phyloP scores from a whole-genome alignment of 2,113 vertebrate genomes.

The Coreoperca whiteheadi region DNA sequence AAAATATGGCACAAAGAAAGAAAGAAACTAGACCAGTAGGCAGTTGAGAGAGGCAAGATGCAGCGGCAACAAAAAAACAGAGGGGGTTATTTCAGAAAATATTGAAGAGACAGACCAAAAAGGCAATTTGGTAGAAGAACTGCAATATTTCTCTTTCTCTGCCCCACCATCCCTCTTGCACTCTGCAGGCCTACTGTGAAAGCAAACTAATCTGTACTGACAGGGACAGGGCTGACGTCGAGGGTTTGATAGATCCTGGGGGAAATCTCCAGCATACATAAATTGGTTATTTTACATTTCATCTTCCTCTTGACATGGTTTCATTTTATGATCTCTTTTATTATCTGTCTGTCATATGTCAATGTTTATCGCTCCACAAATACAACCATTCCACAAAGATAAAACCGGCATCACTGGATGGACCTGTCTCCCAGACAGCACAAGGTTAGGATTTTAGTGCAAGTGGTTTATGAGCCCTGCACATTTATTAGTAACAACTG shows the following conservation, averaged over 20 bases:
- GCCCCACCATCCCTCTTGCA: background rate
- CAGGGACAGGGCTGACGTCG: constrained; percentile 52
- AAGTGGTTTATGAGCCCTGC: constrained; percentile 8
- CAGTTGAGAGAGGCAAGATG: constrained; percentile 25
- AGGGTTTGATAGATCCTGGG: constrained; percentile 64
- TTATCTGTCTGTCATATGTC: constrained; percentile 73
- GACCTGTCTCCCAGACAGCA: constrained; percentile 6
- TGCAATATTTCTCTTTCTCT: constrained; percentile 39
- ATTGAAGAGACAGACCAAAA: constrained; percentile 45
- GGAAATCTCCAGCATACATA: constrained; percentile 72
- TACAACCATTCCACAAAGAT: constrained; percentile 36
- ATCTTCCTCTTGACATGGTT: constrained; percentile 68
- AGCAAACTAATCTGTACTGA: constrained; percentile 67
- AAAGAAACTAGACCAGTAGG: constrained; percentile 49
- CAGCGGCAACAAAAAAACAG: constrained; percentile 21
- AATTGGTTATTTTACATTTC: constrained; percentile 70
- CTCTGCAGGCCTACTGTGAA: constrained; percentile 38
- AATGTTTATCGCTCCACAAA: constrained; percentile 67
- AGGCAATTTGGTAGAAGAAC: constrained; percentile 53
- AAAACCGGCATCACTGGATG: constrained; percentile 30
- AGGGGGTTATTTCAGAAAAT: constrained; percentile 48
- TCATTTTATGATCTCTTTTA: constrained; percentile 73
- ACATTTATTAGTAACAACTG: constrained; percentile 26
- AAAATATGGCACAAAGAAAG: constrained; percentile 27
- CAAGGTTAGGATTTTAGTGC: constrained; percentile 32